Percentiles rank a stretch among this genome's conserved stretches.
Conservation (phyloP, 2,113 vertebrate species). For the Columba janthina region DNA sequence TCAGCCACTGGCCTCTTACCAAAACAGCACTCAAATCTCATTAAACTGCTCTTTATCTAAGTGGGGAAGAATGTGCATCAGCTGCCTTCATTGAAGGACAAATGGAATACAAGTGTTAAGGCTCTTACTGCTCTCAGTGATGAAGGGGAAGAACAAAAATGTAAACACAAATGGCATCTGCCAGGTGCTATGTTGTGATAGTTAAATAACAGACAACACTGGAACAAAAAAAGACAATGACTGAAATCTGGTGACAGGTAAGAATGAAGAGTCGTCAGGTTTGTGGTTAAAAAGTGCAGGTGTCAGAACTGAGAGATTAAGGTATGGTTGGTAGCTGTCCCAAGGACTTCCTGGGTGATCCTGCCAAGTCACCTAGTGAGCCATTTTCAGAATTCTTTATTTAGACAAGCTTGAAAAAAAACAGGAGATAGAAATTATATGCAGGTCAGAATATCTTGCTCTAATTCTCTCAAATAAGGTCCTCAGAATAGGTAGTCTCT, state of each 20-base stretch:
- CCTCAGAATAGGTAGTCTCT: neutral
- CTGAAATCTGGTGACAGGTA: neutral
- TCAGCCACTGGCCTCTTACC: constrained; percentile 46
- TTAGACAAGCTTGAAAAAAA: neutral
- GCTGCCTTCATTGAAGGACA: neutral
- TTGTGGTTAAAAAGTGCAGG: neutral
- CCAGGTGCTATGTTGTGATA: neutral
- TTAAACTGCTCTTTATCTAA: constrained; percentile 40
- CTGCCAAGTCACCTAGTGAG: neutral
- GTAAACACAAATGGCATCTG: neutral
- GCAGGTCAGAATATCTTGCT: neutral
- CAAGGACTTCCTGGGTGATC: neutral
- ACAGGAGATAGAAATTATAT: neutral
- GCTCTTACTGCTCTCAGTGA: neutral
- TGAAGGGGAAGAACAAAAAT: neutral
- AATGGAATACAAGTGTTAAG: neutral
- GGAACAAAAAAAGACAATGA: neutral
- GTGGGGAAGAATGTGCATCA: neutral
- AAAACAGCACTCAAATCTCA: constrained; percentile 50
- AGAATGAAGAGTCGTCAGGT: neutral
- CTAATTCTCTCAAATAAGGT: neutral
- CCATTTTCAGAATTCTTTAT: neutral
- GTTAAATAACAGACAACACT: neutral
- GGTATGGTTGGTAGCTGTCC: neutral
- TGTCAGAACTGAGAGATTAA: neutral